Evolutionary conservation across 2,113 vertebrate genomes (phyloP), one percentile per base, ranked within the genome.

Genomic region (Elachura formosa): DNA sequence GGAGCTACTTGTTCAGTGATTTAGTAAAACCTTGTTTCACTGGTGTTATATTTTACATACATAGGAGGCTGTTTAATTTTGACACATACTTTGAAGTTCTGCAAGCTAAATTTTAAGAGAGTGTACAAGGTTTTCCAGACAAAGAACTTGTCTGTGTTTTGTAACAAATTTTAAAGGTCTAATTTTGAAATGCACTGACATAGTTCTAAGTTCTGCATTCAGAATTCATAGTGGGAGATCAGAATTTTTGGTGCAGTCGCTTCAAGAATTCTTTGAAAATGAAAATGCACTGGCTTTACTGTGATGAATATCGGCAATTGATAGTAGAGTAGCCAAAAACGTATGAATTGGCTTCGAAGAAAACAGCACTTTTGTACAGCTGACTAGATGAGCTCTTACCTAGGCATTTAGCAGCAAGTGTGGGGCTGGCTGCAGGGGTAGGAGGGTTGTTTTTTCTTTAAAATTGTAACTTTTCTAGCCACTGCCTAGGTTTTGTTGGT

Each of bases 11-110:
- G 68, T 89, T 94, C 61, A 74, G 61, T 77, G 61, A 67, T 76
- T 84, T 33, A 52, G 34, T 74, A 84, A 84, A 95, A 69, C 33
- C 26, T 87, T 84, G 58, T 96, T 94, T 94, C 94, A 88, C 73
- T 96, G 88, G 81, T 17, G 14, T 28, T 87, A 34, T 90, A 83
- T 90, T 90, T 96, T 83, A 69, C 84, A 46, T 82, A 84, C 29
- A 84, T 17, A 54, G 88, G 94, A 93, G 91, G 52, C 56, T 94
- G 74, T 86, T 84, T 93, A 74, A 64, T 92, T 87, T 92, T 95
- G 59, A n/a, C 78, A 89, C 87, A 64, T 43, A 89, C 77, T 94
- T 96, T 91, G 83, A 91, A 79, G 67, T 84, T 93, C 25, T 79
- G 62, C 54, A 49, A 69, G 59, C 69, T 69, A 38, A 48, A 33